A percentile compares a stretch with the other conserved stretches of the same genome.
These are phyloP conservation scores for Menidia menidia DNA, from an alignment of 2,797 vertebrate genomes.

Conservation along the genomic window DNA sequence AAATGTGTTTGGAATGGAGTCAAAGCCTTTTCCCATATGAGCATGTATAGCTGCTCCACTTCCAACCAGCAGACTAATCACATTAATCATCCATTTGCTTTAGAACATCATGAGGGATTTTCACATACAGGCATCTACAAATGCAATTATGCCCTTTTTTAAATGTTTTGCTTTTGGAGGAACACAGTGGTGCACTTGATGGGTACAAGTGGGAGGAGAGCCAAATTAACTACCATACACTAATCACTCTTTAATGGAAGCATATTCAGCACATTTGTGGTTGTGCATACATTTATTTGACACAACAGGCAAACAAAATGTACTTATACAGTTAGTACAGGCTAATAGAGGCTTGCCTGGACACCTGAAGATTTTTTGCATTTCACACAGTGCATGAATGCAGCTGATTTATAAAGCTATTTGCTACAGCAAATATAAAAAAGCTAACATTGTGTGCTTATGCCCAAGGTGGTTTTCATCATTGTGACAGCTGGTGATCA, in stretches of 20 bases:
- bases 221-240: conserved; percentile 75
- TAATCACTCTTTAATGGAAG: conserved; percentile 77
- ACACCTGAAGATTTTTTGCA: not conserved
- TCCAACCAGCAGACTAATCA: conserved; percentile 89
- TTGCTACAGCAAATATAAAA: too few species aligned
- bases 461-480: not conserved
- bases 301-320: conserved; percentile 20
- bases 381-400: not conserved
- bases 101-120: conserved; percentile 90
- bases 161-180: conserved; percentile 57
- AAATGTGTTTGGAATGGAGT: conserved; percentile 79
- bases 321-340: not conserved
- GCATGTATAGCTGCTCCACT: conserved; percentile 81
- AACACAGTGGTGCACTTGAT: conserved; percentile 64
- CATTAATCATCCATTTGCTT: conserved; percentile 94
- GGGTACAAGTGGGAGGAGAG: conserved; percentile 64
- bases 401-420: conserved; percentile 7
- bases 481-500: not conserved
- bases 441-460: not conserved
- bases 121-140: conserved; percentile 47
- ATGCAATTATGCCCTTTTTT: conserved; percentile 22
- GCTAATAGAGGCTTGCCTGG: not conserved
- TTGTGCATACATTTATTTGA: conserved; percentile 26
- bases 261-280: conserved; percentile 30
- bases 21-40: conserved; percentile 82